A percentile compares a stretch with the other conserved stretches of the same genome.
Conservation (phyloP, 2,797 vertebrate genomes). For the Microctenopoma lineatum region DNA sequence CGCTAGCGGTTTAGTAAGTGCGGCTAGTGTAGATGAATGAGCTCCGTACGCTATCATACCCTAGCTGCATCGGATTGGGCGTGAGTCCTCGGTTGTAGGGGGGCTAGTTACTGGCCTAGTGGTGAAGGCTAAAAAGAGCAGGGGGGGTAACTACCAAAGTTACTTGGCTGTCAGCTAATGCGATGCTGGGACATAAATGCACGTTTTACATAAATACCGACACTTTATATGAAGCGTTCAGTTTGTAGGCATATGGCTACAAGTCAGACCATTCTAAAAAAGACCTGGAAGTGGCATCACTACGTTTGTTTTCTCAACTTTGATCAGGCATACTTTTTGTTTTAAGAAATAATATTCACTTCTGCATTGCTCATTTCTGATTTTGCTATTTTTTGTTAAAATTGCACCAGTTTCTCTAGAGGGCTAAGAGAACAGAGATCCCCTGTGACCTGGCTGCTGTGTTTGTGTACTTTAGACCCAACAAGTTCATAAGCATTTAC, state of each 20-base stretch:
- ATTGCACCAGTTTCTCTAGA: not conserved
- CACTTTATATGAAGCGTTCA: not conserved
- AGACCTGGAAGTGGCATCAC: not conserved
- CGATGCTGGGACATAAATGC: not conserved
- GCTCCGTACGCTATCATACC: constrained; percentile 4
- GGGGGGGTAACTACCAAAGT: not conserved
- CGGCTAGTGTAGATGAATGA: constrained; percentile 43
- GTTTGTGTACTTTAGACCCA: not conserved
- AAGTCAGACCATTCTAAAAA: not conserved
- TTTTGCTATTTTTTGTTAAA: not conserved
- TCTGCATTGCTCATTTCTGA: not conserved
- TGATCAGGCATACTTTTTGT: not conserved
- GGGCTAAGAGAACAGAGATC: not conserved
- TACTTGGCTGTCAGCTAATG: not conserved
- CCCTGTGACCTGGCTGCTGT: not conserved
- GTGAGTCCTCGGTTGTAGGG: constrained; percentile 23
- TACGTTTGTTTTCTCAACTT: not conserved
- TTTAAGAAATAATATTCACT: not conserved
- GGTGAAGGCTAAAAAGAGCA: constrained; percentile 6
- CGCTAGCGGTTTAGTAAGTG: constrained; percentile 6
- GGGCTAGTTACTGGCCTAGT: constrained; percentile 46
- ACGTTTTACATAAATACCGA: not conserved
- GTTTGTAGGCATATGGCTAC: not conserved
- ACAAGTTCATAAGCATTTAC: not conserved
- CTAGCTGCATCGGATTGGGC: constrained; percentile 20